Evolutionary conservation across 2,113 vertebrate species (phyloP).

Genomic region (Poecilia latipinna): DNA sequence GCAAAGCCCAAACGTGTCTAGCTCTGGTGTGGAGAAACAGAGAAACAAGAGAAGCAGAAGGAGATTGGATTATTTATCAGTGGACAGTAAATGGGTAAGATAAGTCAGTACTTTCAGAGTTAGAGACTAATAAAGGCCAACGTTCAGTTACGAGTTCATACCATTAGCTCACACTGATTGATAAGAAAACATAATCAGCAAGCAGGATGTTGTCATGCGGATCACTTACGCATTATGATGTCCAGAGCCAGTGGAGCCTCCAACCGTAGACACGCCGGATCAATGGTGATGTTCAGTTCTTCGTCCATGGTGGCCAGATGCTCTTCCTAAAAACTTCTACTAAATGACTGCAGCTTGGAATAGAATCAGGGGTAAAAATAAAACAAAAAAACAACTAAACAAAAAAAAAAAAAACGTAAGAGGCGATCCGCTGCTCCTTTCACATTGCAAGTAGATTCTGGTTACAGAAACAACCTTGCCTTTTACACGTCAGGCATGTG

Average conservation of each 20-base stretch:
- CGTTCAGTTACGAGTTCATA: not conserved
- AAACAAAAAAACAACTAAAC: too few relatives aligned
- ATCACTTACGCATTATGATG: constrained; percentile 75
- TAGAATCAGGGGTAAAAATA: not conserved
- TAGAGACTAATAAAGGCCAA: not conserved
- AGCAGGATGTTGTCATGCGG: constrained; percentile 9
- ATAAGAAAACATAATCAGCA: constrained; percentile 37
- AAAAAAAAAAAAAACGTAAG: not conserved
- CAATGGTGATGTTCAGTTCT: constrained; percentile 64
- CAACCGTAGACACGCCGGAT: constrained; percentile 75
- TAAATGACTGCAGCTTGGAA: not conserved
- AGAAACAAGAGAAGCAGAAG: not conserved
- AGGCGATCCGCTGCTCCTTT: too few relatives aligned
- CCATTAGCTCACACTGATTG: constrained; percentile 1
- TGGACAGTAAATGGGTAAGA: not conserved
- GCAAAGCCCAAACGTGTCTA: constrained; percentile 79
- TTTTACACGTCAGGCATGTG: constrained; percentile 20
- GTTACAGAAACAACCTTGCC: not conserved
- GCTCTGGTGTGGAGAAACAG: constrained; percentile 64
- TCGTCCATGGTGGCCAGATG: constrained; percentile 62
- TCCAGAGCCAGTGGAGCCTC: constrained; percentile 75
- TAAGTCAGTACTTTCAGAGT: not conserved
- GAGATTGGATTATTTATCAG: not conserved
- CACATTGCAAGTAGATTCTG: not conserved
- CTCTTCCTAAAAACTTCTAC: constrained; percentile 2